Evolutionary conservation across 2,113 vertebrate species (phyloP), one percentile per base, ranked within the genome.

Genomic region (Pachyramphus minor): DNA sequence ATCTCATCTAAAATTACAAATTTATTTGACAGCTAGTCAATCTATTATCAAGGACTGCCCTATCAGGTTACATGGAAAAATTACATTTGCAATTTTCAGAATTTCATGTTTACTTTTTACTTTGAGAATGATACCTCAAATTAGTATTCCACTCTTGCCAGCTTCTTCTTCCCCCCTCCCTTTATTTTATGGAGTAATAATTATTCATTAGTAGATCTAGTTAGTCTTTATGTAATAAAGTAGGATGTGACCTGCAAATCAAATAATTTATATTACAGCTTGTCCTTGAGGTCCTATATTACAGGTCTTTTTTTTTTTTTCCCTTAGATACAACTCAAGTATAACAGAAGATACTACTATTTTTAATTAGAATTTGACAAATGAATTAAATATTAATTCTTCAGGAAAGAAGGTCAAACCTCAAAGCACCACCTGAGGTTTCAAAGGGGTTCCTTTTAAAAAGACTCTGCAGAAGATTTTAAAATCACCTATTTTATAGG

Each of bases 171-270:
- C 37, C 20, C 77, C 37, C 30, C 73, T 75, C 50, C 92, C 80
- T 78, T 96, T 97, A 96, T 98, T 98, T 98, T 98, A 98, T 97
- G 95, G 96, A 97, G 97, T 98, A 97, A 98, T 98, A 97, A 98
- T 98, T 98, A 98, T 98, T 98, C 98, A 98, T 98, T 98, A 98
- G 97, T 96, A 96, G 97, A 95, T 97, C 97, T 97, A 97, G 79
- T 97, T 97, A 97, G 95, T 97, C 98, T 97, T 97, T 96, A 94
- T 96, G 95, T 97, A 97, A 98, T 98, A 97, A 98, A 98, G 97
- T 81, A 96, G 91, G 96, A 98, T 98, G 97, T 98, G 98, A 97
- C 96, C 97, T 97, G 98, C 94, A 97, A 98, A 98, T 98, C 97
- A 97, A 98, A 97, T 97, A 97, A 96, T 96, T 96, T 97, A 97